Evolutionary conservation across 2,113 vertebrate genomes (phyloP), one percentile per base, ranked within the genome.

Genomic region (Mustela nigripes): DNA sequence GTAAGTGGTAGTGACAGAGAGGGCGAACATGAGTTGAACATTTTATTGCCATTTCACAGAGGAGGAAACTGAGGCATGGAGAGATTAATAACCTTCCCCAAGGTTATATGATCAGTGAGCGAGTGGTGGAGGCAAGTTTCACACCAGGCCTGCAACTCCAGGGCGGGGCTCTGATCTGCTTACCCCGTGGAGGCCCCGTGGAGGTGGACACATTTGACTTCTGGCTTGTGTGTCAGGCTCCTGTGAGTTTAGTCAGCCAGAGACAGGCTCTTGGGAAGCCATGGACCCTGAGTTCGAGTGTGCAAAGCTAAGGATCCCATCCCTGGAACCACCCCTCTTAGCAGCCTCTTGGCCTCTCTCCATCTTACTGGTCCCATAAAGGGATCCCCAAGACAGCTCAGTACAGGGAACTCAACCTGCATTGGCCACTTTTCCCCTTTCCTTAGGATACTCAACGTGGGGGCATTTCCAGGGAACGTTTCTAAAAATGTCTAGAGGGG

Each of bases 11-110:
- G 62, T 50, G 50, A 84, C 78, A 50, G 58, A 65, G 33, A 73
- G 15, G 84, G 19, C 39, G 50, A 74, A 76, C 3, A 2, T 11
- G 36, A 48, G 33, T 7, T 83, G 58, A 73, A 24, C 31, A 63
- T 94, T 86, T 82, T 81, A 69, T 94, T 78, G 21, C 60, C 91
- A 50, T 78, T 94, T 89, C 88, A 83, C 71, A 96, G 96, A 83
- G 78, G 31, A 90, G n/a, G 60, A 92, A 19, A 86, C 31, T 89
- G 94, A 82, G 58, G 80, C 80, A 84, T 58, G n/a, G 24, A 24
- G 53, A 71, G 26, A 81, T 78, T 31, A 62, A 93, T 45, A 73
- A 33, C 39, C 18, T 36, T 45, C 26, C 45, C 73, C 80, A 67
- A 82, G n/a, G 36, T 36, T 36, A 36, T 36, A 36, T 36, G 36